Evolutionary conservation across 2,888 invertebrate species (phyloP), one percentile per base, ranked within the genome.

Genomic region (Digitonthophagus gazella): DNA sequence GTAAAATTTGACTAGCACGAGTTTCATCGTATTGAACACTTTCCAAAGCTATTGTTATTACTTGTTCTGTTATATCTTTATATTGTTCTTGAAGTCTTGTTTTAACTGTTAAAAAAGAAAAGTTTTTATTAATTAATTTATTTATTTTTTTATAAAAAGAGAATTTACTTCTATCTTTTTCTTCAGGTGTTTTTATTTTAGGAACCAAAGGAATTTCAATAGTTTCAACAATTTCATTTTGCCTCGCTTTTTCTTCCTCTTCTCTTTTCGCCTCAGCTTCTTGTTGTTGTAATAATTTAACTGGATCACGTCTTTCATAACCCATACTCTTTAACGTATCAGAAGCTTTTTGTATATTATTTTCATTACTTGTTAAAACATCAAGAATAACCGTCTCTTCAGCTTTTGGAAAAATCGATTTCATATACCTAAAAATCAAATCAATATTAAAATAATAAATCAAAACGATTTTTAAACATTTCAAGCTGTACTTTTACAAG

Each of bases 321-420:
- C 96, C 96, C 88, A 95, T 89, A 5, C 89, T 86, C 54, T 91
- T 85, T 8, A 96, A 85, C 73, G 89, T 90, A 76, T 95, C 94
- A 6, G 95, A 92, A 0, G 95, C 93, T 75, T 90, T 93, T 80
- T 94, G 93, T 4, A 96, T 95, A 82, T 95, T 96, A 81, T 95
- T 95, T 77, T 96, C 96, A 76, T 93, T 91, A 81, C 91, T 93
- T 64, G 92, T 90, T 65, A 95, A 83, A 57, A 94, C 86, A 77
- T 96, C 96, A 67, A 96, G 85, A 22, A 96, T 89, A 58, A 95
- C 81, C 16, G 93, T 93, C 81, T 96, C 96, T 77, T 96, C 96
- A 0, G 93, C 95, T 82, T 93, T 91, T 0, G 95, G 93, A 81
- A 95, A 96, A 76, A 96, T 89, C 77, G 92, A 93, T 83, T 96